Conservation (phyloP, 2,113 vertebrate species). For the Galemys pyrenaicus region DNA sequence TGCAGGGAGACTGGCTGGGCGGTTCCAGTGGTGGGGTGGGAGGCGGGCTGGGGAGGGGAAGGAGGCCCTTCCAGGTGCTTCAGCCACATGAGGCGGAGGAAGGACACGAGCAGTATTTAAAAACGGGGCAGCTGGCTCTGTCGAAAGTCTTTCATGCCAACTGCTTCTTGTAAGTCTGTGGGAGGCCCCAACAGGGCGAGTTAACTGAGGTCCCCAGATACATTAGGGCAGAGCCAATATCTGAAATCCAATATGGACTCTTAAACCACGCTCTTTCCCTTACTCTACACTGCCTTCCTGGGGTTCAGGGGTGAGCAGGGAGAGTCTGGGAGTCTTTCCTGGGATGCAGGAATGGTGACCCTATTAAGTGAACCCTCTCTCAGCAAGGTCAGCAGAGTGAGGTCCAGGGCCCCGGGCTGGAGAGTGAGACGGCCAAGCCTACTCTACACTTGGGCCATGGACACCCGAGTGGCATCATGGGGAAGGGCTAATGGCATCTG, state of each 20-base stretch:
- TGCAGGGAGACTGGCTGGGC: not conserved
- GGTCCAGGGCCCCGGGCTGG: no score
- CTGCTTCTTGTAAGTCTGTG: not conserved
- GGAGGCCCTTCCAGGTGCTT: not conserved
- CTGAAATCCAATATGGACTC: not conserved
- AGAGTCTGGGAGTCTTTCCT: not conserved
- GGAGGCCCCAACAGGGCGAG: not conserved
- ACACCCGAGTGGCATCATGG: not conserved
- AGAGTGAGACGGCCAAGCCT: not conserved
- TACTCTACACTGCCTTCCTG: not conserved
- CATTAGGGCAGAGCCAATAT: not conserved
- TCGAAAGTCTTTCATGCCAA: not conserved
- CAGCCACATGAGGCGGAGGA: not conserved
- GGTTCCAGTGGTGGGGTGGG: rapidly evolving
- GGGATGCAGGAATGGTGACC: not conserved
- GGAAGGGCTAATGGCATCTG: not conserved
- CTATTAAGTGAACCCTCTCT: not conserved
- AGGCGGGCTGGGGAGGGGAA: not conserved
- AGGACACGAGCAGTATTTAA: not conserved
- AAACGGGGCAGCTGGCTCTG: not conserved
- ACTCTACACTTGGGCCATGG: not conserved
- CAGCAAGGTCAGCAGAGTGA: not conserved
- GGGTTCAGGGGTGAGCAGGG: not conserved
- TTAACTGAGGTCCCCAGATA: not conserved
- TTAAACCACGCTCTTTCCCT: not conserved